phyloP scores from a whole-genome alignment of 2,113 vertebrate species.

The Parotia lawesii region DNA sequence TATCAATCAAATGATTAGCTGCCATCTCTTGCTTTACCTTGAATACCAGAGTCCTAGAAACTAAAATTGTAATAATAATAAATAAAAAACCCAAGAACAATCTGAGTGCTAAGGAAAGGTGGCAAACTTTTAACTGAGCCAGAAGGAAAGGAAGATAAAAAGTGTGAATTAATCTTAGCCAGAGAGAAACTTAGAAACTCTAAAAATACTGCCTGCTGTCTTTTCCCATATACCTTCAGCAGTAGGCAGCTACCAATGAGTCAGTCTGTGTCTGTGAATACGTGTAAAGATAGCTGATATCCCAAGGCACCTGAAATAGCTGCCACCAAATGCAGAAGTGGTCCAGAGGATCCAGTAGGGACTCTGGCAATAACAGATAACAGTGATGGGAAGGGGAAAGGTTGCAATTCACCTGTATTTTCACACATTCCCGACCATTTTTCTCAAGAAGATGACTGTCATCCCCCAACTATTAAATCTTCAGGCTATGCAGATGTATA shows the following conservation, averaged over 20 bases:
- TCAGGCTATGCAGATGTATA: background rate
- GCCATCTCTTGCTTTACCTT: background rate
- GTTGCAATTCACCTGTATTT: background rate
- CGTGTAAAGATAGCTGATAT: background rate
- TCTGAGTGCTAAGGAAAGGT: background rate
- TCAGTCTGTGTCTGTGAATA: background rate
- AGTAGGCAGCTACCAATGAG: background rate
- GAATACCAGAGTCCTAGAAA: background rate
- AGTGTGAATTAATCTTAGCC: conserved; percentile 16
- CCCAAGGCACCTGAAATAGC: background rate
- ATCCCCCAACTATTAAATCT: background rate
- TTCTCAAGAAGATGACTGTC: background rate
- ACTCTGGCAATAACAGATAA: background rate
- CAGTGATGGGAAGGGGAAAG: background rate
- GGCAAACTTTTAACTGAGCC: background rate
- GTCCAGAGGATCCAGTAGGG: background rate
- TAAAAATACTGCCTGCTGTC: conserved; percentile 1
- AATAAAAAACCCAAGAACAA: background rate
- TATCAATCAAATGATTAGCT: background rate
- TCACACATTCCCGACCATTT: background rate
- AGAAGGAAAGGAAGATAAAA: conserved; percentile 18
- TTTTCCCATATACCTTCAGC: background rate
- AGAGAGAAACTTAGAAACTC: background rate
- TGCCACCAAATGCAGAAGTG: background rate
- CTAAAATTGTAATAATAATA: background rate